A percentile compares a stretch with the other conserved stretches of the same genome.
Evolutionary conservation across 2,113 vertebrate genomes (phyloP).

Genomic region (Alexandromys fortis): DNA sequence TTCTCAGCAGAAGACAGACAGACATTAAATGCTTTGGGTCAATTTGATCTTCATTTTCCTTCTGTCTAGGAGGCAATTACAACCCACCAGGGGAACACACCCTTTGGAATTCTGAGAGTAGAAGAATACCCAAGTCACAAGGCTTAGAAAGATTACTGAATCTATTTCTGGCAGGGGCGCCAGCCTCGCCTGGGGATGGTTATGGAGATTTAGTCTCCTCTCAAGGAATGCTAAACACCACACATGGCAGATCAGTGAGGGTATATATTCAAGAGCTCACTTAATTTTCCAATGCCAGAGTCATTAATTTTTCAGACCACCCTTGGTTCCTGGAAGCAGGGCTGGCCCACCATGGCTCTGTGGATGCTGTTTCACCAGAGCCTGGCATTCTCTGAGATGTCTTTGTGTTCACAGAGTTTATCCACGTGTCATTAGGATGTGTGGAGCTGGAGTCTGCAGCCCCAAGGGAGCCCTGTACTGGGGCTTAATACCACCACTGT

Average conservation of each 20-base stretch:
- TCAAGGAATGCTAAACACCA: constrained; percentile 89
- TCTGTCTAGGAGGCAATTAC: neutral
- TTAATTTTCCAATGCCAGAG: constrained; percentile 87
- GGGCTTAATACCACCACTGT: constrained; percentile 70
- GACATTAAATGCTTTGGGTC: neutral
- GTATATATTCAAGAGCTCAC: constrained; percentile 88
- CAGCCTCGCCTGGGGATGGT: constrained; percentile 86
- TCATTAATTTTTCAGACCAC: constrained; percentile 90
- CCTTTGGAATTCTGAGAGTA: constrained; percentile 38
- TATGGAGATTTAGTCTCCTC: constrained; percentile 87
- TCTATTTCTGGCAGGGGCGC: constrained; percentile 85
- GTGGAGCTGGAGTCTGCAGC: constrained; percentile 59
- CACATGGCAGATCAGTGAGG: constrained; percentile 85
- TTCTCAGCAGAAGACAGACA: neutral
- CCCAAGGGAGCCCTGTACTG: constrained; percentile 59
- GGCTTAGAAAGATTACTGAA: constrained; percentile 82
- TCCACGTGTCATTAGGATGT: constrained; percentile 79
- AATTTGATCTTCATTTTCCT: neutral
- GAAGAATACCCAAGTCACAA: constrained; percentile 55
- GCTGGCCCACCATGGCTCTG: constrained; percentile 81
- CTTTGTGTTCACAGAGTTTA: constrained; percentile 82
- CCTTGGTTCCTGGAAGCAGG: constrained; percentile 85
- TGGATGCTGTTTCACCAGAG: constrained; percentile 79
- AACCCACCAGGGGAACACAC: constrained; percentile 13
- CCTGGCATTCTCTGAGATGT: constrained; percentile 82